A percentile compares a stretch with the other conserved stretches of the same genome.
Evolutionary conservation across 2,797 vertebrate genomes (phyloP).

Genomic region (Cottoperca gobio): DNA sequence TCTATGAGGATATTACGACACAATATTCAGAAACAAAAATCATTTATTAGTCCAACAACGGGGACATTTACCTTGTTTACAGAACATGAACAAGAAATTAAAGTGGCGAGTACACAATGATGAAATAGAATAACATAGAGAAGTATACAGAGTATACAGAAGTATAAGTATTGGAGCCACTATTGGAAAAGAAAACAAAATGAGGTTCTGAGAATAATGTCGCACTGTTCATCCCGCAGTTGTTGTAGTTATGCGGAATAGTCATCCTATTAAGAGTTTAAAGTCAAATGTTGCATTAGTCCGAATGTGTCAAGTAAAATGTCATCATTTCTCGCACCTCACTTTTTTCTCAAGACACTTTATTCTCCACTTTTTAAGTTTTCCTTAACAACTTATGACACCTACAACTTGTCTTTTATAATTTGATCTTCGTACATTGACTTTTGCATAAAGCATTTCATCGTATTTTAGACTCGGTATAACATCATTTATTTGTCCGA

Average conservation of each 20-base stretch:
- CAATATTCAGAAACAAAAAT: no score
- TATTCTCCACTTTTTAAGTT: background rate
- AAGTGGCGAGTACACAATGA: no score
- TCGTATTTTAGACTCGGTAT: background rate
- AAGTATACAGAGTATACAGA: no score
- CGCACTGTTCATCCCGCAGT: background rate
- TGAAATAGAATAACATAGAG: no score
- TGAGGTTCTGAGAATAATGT: background rate
- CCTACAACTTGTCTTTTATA: no score
- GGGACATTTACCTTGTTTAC: no score
- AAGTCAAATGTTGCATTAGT: no score
- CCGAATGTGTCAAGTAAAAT: background rate
- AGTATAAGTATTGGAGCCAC: background rate
- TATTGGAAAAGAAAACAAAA: background rate
- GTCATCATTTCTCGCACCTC: background rate
- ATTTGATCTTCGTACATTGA: background rate
- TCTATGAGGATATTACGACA: background rate
- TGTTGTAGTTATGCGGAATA: background rate
- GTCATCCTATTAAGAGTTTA: background rate
- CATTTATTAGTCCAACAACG: no score
- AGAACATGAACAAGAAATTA: no score
- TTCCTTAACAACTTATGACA: background rate
- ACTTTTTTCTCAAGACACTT: background rate
- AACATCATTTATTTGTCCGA: background rate
- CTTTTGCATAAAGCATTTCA: background rate